Evolutionary conservation across 2,888 invertebrate genomes (phyloP).

Genomic region (Phorcus lineatus): DNA sequence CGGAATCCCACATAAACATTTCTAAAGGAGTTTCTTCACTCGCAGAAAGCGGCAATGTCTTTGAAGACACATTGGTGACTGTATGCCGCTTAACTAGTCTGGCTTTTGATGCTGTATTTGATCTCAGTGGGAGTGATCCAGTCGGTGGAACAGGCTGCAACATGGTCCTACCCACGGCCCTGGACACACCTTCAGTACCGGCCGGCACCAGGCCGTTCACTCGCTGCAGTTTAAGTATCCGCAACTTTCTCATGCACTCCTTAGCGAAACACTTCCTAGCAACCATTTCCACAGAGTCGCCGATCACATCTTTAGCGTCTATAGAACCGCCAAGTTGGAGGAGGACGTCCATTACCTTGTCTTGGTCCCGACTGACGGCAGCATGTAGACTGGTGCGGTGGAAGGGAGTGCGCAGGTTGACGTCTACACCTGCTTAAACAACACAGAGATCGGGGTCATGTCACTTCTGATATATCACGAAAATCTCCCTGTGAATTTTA

Average conservation of each 20-base stretch:
- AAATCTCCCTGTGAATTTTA: too few species aligned
- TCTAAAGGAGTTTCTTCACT: neutral
- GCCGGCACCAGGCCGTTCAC: too few species aligned
- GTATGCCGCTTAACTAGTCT: neutral
- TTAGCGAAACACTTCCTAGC: conserved; percentile 46
- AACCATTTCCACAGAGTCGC: conserved; percentile 47
- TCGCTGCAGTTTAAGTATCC: conserved; percentile 45
- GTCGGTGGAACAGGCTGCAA: neutral
- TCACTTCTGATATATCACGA: neutral
- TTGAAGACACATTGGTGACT: neutral
- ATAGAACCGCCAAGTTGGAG: conserved; percentile 46
- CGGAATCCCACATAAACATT: conserved; percentile 30
- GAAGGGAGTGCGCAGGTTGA: conserved; percentile 50
- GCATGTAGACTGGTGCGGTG: conserved; percentile 57
- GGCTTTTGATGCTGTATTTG: neutral
- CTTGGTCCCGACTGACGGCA: conserved; percentile 52
- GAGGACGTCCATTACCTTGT: conserved; percentile 48
- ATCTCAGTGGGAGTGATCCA: neutral
- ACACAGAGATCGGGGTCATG: neutral
- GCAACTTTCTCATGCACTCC: conserved; percentile 51
- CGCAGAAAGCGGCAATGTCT: neutral
- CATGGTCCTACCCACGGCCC: too few species aligned
- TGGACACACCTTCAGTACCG: too few species aligned
- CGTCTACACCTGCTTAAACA: conserved; percentile 53
- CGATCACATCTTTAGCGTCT: conserved; percentile 46